Base-by-base conservation (phyloP, 2,113 vertebrate species). In the Erythrocebus patas region DNA sequence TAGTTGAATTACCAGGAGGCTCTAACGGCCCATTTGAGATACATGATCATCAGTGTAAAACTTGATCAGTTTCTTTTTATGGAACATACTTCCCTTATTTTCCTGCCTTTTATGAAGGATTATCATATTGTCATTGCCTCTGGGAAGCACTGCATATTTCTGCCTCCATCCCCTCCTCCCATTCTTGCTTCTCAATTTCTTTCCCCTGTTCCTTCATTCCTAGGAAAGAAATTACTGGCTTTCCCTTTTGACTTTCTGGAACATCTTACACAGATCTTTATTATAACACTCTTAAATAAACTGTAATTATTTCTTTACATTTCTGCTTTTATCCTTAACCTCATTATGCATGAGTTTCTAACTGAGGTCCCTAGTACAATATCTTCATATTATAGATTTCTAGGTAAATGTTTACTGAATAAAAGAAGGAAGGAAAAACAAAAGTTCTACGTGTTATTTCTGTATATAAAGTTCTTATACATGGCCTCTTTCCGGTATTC, bases 241-340 rank as follows among this genome's bases (percentile, higher is more conserved):
- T 95, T 93, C 55, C 23, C 61, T 78, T 79, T 70, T 45, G 61
- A 88, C n/a, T 79, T 93, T 95, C 80, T 43, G 61, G 73, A 94
- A 68, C 0, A 27, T 70, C 22, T 68, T 32, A 52, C 61, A 70
- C 35, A 57, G 8, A 85, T 38, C 32, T 55, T 84, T 82, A 22
- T 35, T 45, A 8, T 10, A 68, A 55, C 32, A 25, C 48, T 84
- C 43, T 88, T 61, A 78, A 68, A 13, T 32, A 85, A 64, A 35
- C n/a, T 40, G 7, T 38, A 86, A 8, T 30, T 6, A 66, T 61
- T 90, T 95, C 45, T 94, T 82, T 70, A 75, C 35, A 35, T 84
- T 87, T 57, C 43, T 73, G 30, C 68, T 35, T 97, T 50, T 35
- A 82, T 57, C 12, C 10, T 96, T 52, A 84, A 11, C 22, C 32